Evolutionary conservation across 2,797 vertebrate species (phyloP), one percentile per base, ranked within the genome.

Genomic region (Arnoldichthys spilopterus): DNA sequence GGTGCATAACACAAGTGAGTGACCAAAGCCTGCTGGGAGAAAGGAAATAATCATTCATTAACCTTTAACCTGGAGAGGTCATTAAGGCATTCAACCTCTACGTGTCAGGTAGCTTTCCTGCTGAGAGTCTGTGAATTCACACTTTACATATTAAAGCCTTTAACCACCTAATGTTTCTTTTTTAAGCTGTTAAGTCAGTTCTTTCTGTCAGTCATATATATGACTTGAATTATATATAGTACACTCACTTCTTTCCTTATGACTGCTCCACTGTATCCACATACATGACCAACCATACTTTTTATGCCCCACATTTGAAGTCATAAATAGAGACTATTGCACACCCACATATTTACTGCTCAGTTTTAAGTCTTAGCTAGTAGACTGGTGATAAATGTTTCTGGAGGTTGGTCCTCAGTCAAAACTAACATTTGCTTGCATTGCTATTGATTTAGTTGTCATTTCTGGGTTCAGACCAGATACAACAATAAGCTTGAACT

Each of bases 31-130:
- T 93, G 91, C 90, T 91, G 90, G 87, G 91, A 91, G 5, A 84
- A 45, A 82, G 89, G 89, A 91, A 90, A 92, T 91, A 92, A 93
- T 93, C 87, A 86, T 92, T 93, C 91, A 94, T 94, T 94, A 94
- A 93, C 92, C 93, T 92, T 82, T 91, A 92, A 93, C 89, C 85
- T 85, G 77, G 78, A 82, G 77, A 88, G 85, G 88, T 87, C 86
- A 86, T 91, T 88, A 87, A 89, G 84, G 72, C 83, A 89, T 87
- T 90, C 86, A 61, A 85, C 77, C 83, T 58, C 85, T n/a, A 37
- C 28, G 45, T 24, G 64, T 71, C 71, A 59, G 13, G 62, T 77
- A 62, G 69, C 49, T 43, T 58, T 62, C 32, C 56, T 75, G 71
- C 45, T 16, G 51, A 66, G 59, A 32, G 45, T 11, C 47, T 51